A percentile compares a stretch with the other conserved stretches of the same genome.
Evolutionary conservation across 2,797 vertebrate species (phyloP).

Genomic region (Acanthis flammea): DNA sequence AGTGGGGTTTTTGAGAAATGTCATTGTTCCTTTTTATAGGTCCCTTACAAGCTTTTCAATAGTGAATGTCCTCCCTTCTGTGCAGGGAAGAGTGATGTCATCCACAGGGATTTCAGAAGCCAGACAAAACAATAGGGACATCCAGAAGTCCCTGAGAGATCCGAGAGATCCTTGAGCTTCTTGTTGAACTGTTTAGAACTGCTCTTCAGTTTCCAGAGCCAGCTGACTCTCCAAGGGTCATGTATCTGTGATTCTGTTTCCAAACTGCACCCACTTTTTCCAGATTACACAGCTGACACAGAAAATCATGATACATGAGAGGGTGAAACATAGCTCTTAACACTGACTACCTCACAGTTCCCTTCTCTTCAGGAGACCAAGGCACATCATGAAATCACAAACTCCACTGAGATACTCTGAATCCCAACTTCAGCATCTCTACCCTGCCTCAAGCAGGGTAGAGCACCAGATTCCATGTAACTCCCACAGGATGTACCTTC

Average conservation of each 20-base stretch:
- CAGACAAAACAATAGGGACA: not conserved
- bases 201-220: not conserved
- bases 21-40: not conserved
- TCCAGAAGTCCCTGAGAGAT: not conserved
- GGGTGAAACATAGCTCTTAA: not conserved
- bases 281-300: not conserved
- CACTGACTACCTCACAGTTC: not conserved
- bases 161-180: not conserved
- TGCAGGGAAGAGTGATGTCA: not conserved
- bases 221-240: not conserved
- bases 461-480: not conserved
- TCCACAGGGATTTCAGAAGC: not conserved
- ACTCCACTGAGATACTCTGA: not conserved
- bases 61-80: not conserved
- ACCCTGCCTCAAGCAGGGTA: not conserved
- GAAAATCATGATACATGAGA: not conserved
- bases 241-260: fast-evolving
- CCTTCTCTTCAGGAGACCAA: not conserved
- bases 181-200: not conserved
- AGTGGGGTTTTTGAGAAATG: not conserved
- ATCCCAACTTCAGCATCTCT: not conserved
- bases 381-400: not conserved
- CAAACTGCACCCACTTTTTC: not conserved
- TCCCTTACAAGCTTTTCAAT: not conserved
- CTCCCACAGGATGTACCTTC: not conserved